Percentiles rank a stretch among this genome's conserved stretches.
These are phyloP conservation scores for Glossosoma conforme DNA, from an alignment of 1,140 invertebrate species.

Conservation along the genomic window DNA sequence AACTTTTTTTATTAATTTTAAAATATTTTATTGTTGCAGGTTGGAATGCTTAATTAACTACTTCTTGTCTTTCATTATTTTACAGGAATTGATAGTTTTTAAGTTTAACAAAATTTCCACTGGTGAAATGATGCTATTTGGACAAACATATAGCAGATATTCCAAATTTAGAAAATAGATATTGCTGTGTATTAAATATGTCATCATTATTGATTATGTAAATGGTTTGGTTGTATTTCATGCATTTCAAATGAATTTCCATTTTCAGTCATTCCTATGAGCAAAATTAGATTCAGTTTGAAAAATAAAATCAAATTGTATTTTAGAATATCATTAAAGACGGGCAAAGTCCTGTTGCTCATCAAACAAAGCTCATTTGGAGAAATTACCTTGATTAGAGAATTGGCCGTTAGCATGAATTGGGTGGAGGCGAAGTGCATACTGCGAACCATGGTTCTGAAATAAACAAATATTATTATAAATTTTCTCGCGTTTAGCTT, in stretches of 20 bases:
- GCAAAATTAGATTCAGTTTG: constrained; percentile 13
- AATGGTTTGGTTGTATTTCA: too few relatives aligned
- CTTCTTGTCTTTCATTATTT: too few relatives aligned
- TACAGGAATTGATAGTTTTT: not conserved
- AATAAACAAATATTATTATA: too few relatives aligned
- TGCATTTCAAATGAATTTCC: constrained; percentile 11
- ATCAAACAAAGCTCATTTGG: not conserved
- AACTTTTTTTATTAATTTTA: too few relatives aligned
- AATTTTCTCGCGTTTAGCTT: too few relatives aligned
- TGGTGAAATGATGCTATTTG: not conserved
- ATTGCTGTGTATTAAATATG: too few relatives aligned
- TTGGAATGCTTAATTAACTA: too few relatives aligned
- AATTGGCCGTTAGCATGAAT: constrained; percentile 18
- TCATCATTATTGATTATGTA: too few relatives aligned
- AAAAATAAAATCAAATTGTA: constrained; percentile 16
- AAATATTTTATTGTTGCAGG: too few relatives aligned
- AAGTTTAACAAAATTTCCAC: not conserved
- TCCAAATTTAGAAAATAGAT: too few relatives aligned
- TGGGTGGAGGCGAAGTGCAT: constrained; percentile 24
- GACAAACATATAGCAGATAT: not conserved
- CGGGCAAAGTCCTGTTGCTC: not conserved
- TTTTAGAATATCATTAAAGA: constrained; percentile 2
- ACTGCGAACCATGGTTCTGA: constrained; percentile 41
- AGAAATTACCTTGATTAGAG: constrained; percentile 25
- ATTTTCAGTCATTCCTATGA: constrained; percentile 9